Evolutionary conservation across 2,888 invertebrate species (phyloP).

Genomic region (Galerucella pusilla): DNA sequence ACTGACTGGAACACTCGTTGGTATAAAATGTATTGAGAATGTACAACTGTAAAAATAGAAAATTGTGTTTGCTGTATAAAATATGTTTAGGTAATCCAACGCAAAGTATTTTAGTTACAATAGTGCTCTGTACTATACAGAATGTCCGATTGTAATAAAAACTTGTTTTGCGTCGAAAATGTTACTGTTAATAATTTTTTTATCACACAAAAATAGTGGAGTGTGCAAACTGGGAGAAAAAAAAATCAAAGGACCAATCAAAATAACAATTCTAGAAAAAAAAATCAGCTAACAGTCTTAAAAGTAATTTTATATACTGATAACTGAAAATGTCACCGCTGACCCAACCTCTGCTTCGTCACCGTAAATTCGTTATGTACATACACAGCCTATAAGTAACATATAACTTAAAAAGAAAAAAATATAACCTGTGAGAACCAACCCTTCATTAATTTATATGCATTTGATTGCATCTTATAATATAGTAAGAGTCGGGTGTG

Average conservation of each 20-base stretch:
- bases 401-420: slow-evolving; percentile 49
- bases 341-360: slow-evolving; percentile 61
- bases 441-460: background rate
- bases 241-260: slow-evolving; percentile 50
- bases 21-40: slow-evolving; percentile 3
- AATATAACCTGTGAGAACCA: slow-evolving; percentile 23
- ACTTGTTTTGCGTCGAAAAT: background rate
- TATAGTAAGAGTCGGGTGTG: background rate
- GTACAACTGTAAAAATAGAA: slow-evolving; percentile 16
- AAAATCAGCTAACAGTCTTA: slow-evolving; percentile 64
- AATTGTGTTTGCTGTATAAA: background rate
- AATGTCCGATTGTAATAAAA: background rate
- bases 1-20: slow-evolving; percentile 1
- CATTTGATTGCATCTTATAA: slow-evolving; percentile 18
- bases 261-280: slow-evolving; percentile 56
- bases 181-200: background rate
- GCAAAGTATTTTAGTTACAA: background rate
- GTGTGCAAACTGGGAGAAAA: slow-evolving; percentile 38
- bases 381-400: slow-evolving; percentile 65
- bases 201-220: slow-evolving; percentile 28
- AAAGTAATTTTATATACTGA: slow-evolving; percentile 62
- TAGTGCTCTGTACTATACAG: background rate
- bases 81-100: background rate
- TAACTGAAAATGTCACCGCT: slow-evolving; percentile 60
- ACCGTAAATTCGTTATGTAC: slow-evolving; percentile 59